phyloP scores from a whole-genome alignment of 2,113 vertebrate genomes.

The Microtus montanus region DNA sequence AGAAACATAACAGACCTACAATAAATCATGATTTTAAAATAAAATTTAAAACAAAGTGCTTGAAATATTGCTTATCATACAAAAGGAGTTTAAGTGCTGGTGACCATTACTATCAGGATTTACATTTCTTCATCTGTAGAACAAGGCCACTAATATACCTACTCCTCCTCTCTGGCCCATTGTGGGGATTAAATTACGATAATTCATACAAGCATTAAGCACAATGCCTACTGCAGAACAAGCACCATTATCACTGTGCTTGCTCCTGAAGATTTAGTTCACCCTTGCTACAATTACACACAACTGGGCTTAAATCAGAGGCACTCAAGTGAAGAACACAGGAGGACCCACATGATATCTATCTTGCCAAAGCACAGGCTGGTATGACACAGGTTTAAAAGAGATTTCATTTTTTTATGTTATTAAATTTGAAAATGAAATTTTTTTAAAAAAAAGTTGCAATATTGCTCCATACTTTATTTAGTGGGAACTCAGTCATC shows the following conservation, averaged over 20 bases:
- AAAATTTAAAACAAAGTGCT: background rate
- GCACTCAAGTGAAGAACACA: background rate
- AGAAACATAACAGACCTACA: background rate
- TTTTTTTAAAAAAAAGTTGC: background rate
- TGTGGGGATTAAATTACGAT: conserved; percentile 41
- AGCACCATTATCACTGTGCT: background rate
- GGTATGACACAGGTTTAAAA: background rate
- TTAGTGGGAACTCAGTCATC: conserved; percentile 1
- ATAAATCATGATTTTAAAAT: background rate
- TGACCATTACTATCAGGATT: background rate
- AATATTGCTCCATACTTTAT: background rate
- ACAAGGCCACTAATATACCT: background rate
- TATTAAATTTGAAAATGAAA: background rate
- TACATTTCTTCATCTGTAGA: conserved; percentile 26
- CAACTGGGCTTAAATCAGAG: background rate
- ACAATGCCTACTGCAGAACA: background rate
- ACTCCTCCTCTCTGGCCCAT: background rate
- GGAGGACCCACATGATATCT: background rate
- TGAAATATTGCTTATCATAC: background rate
- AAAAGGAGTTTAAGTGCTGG: background rate
- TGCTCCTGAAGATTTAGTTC: conserved; percentile 1
- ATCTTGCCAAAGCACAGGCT: background rate
- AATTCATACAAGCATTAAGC: background rate
- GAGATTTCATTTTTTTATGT: background rate
- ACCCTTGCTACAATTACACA: background rate